Evolutionary conservation across 2,797 vertebrate genomes (phyloP), one percentile per base, ranked within the genome.

Genomic region (Liasis olivaceus): DNA sequence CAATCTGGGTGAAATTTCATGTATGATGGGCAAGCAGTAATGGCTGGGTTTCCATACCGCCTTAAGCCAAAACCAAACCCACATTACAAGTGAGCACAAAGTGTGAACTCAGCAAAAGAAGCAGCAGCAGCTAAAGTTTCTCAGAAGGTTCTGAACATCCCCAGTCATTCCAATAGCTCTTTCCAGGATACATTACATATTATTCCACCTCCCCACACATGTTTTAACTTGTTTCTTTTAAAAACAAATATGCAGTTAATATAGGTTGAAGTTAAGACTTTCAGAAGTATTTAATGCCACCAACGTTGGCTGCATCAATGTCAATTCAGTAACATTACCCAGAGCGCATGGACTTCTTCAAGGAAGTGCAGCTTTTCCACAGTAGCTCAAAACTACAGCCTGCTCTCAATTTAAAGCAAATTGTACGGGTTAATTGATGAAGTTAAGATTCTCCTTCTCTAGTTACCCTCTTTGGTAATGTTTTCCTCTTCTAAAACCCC

Each of bases 351-450:
- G 56, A 94, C 93, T 91, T 95, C 92, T 94, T 84, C 81, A 94
- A 95, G 94, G 81, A 96, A 95, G 94, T 0, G 2, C 59, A 91
- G 69, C 86, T 93, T 96, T 95, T 95, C 91, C 87, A 95, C 93
- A 93, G 91, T 6, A 93, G 88, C 59, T 90, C 92, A 92, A 5
- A 92, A 94, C 90, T 85, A 93, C 95, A 96, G 95, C 85, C 93
- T 91, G 89, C 56, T 94, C 92, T 92, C 93, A 87, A 94, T 94
- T 95, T 90, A 91, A 96, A 96, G 94, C 88, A 92, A 96, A 87
- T 63, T 92, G 91, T 77, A 91, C 91, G 95, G 92, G 95, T 94
- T 92, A 96, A 95, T 85, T 93, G 93, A 95, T 60, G 91, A 94
- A 95, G 91, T 85, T 26, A 93, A 87, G 66, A 54, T 59, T 63